phyloP scores from a whole-genome alignment of 1,140 invertebrate species.

The Drosophila tristis region DNA sequence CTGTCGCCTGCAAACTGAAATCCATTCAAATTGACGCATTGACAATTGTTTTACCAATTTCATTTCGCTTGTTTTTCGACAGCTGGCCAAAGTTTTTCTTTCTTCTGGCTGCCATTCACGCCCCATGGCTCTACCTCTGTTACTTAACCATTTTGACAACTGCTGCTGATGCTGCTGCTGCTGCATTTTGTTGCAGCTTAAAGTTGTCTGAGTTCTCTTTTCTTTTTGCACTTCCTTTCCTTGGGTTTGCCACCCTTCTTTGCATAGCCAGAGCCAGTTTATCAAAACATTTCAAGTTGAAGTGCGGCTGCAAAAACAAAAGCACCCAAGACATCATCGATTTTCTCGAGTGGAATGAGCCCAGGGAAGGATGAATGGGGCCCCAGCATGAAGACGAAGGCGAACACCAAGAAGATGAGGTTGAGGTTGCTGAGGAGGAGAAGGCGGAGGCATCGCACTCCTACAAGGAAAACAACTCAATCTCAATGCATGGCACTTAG shows the following conservation, averaged over 20 bases:
- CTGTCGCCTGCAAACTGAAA: constrained; percentile 36
- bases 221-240: neutral
- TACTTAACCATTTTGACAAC: constrained; percentile 61
- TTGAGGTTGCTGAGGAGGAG: neutral
- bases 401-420: neutral
- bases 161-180: constrained; percentile 50
- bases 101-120: neutral
- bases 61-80: constrained; percentile 62
- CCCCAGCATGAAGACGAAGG: neutral
- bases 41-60: constrained; percentile 79
- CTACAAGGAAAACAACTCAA: constrained; percentile 69
- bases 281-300: constrained; percentile 79
- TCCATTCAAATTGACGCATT: constrained; percentile 76
- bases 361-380: neutral
- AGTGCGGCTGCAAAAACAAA: constrained; percentile 79
- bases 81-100: constrained; percentile 46
- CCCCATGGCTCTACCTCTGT: constrained; percentile 16
- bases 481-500: constrained; percentile 79
- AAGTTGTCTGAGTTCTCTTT: constrained; percentile 50
- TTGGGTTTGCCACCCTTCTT: constrained; percentile 18
- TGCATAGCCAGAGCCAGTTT: constrained; percentile 70
- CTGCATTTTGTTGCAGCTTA: constrained; percentile 66
- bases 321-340: constrained; percentile 69
- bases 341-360: constrained; percentile 63
- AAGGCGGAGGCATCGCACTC: neutral